phyloP scores from a whole-genome alignment of 2,888 invertebrate species.

The Bembecia ichneumoniformis region DNA sequence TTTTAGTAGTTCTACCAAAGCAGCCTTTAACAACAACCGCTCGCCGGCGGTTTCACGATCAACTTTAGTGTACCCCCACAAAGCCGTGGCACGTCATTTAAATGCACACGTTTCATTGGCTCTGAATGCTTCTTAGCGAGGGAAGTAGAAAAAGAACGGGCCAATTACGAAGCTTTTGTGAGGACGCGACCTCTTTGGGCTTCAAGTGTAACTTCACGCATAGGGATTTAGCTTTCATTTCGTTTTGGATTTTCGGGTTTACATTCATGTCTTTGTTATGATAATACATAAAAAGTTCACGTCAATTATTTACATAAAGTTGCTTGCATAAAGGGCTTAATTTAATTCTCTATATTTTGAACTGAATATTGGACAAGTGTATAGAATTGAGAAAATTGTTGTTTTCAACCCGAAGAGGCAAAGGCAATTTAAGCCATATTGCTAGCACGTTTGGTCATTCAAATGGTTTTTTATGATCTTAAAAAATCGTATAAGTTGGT shows the following conservation, averaged over 20 bases:
- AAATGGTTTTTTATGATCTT: no score
- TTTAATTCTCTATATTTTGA: no score
- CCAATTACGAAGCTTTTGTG: constrained; percentile 71
- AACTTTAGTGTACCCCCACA: constrained; percentile 69
- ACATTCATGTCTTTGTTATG: no score
- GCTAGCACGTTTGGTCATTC: no score
- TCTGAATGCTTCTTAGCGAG: constrained; percentile 62
- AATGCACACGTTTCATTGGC: constrained; percentile 73
- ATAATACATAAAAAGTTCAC: no score
- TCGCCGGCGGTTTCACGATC: constrained; percentile 58
- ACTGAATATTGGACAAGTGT: no score
- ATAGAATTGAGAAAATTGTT: no score
- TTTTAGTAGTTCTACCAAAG: constrained; percentile 45
- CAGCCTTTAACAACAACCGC: constrained; percentile 55
- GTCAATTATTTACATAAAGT: no score
- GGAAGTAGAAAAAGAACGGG: constrained; percentile 69
- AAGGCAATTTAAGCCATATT: no score
- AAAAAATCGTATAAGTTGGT: no score
- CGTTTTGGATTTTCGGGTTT: background rate
- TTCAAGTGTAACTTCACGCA: constrained; percentile 65
- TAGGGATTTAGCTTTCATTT: constrained; percentile 42
- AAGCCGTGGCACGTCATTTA: constrained; percentile 70
- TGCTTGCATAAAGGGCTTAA: no score
- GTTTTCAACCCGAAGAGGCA: no score
- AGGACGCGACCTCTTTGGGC: constrained; percentile 59